Percentiles rank a stretch among this genome's conserved stretches.
These are phyloP conservation scores for Felis catus DNA, from an alignment of 2,113 vertebrate genomes.

Conservation along the genomic window F.catus_Fca126_mat1.0 CM031417.1:102556501-102557000, in stretches of 20 bases:
- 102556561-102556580: neutral
- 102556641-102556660: neutral
- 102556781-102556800: neutral
- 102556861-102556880: neutral
- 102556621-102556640: slow-evolving; percentile 2
- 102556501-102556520: neutral
- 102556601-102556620: slow-evolving; percentile 36
- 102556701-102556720: neutral
- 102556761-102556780: neutral
- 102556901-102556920: neutral
- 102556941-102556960: neutral
- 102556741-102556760: neutral
- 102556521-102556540: neutral
- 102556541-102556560: neutral
- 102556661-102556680: neutral
- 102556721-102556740: neutral
- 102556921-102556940: neutral
- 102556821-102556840: neutral
- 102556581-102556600: neutral
- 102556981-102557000: neutral
- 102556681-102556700: neutral
- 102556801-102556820: neutral
- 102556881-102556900: neutral
- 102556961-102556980: neutral
- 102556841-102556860: neutral